Evolutionary conservation across 2,888 invertebrate species (phyloP).

Genomic region (Siphlonurus alternatus): DNA sequence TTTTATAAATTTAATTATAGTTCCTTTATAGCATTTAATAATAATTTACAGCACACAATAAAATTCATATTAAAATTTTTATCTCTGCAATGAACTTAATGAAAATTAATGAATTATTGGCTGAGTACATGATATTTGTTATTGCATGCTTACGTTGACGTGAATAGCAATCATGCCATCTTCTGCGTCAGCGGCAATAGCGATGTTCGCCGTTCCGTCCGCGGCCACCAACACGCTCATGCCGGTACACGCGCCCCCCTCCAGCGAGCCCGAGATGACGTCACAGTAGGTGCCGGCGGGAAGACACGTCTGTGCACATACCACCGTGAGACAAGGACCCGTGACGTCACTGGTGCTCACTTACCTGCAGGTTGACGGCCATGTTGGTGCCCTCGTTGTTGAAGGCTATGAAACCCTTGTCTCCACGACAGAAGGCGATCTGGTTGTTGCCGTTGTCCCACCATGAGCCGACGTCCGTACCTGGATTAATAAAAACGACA

Average conservation of each 20-base stretch:
- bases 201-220: conserved; percentile 21
- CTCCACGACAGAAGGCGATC: conserved; percentile 63
- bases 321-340: not conserved
- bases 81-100: too few species aligned
- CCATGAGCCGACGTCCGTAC: conserved; percentile 44
- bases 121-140: too few species aligned
- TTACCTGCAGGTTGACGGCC: too few species aligned
- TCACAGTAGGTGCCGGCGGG: conserved; percentile 32
- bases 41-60: too few species aligned
- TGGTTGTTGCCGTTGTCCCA: conserved; percentile 70
- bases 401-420: conserved; percentile 40
- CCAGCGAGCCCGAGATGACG: conserved; percentile 25
- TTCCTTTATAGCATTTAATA: too few species aligned
- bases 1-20: too few species aligned
- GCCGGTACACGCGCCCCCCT: conserved; percentile 23
- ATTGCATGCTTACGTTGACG: conserved; percentile 11
- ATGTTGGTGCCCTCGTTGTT: conserved; percentile 32
- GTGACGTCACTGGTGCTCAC: too few species aligned
- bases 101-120: too few species aligned
- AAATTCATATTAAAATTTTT: too few species aligned
- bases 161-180: conserved; percentile 25
- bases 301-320: conserved; percentile 20
- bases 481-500: too few species aligned
- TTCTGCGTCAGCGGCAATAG: conserved; percentile 18
- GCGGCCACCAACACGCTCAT: conserved; percentile 23